Evolutionary conservation across 1,140 invertebrate species (phyloP), one percentile per base, ranked within the genome.

Genomic region (Ostrea denselamellosa): DNA sequence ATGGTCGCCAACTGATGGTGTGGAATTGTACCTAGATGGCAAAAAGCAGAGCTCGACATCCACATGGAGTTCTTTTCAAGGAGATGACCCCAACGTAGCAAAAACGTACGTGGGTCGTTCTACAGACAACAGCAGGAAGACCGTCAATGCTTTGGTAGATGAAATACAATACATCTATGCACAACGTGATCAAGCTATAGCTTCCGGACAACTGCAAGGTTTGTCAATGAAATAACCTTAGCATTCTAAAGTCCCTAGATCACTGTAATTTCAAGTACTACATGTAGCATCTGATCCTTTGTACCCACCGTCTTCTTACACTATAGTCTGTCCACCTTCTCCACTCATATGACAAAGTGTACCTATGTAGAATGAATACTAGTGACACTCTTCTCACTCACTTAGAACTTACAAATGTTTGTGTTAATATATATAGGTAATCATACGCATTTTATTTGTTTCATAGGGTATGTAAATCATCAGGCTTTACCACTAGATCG

Each of bases 111-210:
- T 94, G 25, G 93, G 93, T 44, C 89, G 91, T 28, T 71, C 84
- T 10, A 65, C 90, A 28, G 87, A 86, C 7, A 85, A 88, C 51
- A 86, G 53, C 58, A 62, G 82, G 56, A 58, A 86, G 10, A 89
- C 90, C 0, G 89, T 91, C 7, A 88, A 93, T 44, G 89, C 91
- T 14, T 83, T 90, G 52, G 91, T 93, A 28, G 94, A 95, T 89
- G 94, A 95, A 68, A 62, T 95, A 0, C 91, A 93, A 83, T 93
- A 92, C 82, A 94, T 93, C 93, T 93, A 94, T 90, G 93, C 93
- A 52, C 90, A 91, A 77, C 86, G 92, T 3, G 91, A 92, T 19
- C 85, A 91, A 83, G 83, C 92, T 10, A 77, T 89, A 10, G 86
- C 90, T 9, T 90, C 90, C 9, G 91, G 91, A 52, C 87, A 91